These are phyloP conservation scores for Hemitrygon akajei DNA, from an alignment of 2,797 vertebrate genomes.

Conservation along the genomic window DNA sequence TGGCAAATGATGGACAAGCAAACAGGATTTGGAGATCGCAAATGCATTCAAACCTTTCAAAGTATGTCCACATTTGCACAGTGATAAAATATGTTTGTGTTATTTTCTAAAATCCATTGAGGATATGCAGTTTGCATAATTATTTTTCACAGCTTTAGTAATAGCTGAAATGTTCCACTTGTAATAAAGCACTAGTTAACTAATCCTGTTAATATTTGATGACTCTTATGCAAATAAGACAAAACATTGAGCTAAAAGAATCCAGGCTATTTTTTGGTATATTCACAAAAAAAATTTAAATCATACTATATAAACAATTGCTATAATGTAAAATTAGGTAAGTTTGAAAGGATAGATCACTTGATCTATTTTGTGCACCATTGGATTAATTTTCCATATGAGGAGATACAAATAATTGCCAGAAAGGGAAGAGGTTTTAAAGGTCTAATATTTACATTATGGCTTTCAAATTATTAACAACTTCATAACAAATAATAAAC, in stretches of 20 bases:
- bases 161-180: background rate
- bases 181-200: background rate
- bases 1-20: background rate
- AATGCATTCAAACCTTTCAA: background rate
- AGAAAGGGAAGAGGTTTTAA: background rate
- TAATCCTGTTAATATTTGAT: background rate
- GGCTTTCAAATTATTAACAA: background rate
- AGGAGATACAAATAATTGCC: background rate
- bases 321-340: background rate
- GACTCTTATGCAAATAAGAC: background rate
- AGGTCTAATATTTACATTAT: background rate
- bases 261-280: background rate
- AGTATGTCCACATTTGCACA: background rate
- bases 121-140: background rate
- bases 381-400: background rate
- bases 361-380: background rate
- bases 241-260: background rate
- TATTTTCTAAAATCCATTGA: background rate
- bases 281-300: background rate
- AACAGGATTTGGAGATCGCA: background rate
- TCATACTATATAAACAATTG: background rate
- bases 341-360: background rate
- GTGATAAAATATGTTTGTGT: background rate
- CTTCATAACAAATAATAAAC: background rate
- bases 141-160: background rate